Conservation (phyloP, 1,140 invertebrate species). For the Drosophila orena region DNA sequence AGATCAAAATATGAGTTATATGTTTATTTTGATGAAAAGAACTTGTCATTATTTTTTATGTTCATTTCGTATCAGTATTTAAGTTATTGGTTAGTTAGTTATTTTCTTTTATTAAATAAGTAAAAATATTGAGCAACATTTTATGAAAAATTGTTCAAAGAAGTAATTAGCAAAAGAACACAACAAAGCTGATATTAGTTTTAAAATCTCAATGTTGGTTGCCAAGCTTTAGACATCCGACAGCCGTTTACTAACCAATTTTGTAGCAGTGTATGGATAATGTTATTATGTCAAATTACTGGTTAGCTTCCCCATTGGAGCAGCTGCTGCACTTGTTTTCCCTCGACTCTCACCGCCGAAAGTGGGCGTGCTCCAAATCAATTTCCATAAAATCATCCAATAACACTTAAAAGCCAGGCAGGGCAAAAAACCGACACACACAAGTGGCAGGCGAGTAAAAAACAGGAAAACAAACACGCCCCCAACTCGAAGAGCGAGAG, state of each 20-base stretch:
- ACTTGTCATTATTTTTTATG: no score
- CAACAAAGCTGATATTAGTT: no score
- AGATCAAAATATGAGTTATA: no score
- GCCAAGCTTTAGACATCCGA: background rate
- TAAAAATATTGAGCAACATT: no score
- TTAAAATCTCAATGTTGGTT: background rate
- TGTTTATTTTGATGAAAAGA: no score
- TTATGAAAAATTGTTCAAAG: no score
- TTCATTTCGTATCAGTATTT: no score
- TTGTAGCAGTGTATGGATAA: constrained; percentile 37
- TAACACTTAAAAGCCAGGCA: constrained; percentile 68
- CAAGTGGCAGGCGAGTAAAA: constrained; percentile 52
- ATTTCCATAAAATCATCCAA: constrained; percentile 81
- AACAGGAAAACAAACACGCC: constrained; percentile 77
- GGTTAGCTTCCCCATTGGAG: constrained; percentile 35
- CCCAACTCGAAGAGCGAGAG: constrained; percentile 51
- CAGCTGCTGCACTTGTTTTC: constrained; percentile 63
- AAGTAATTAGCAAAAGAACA: no score
- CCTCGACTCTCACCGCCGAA: constrained; percentile 9
- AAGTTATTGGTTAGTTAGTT: no score
- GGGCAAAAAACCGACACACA: constrained; percentile 26
- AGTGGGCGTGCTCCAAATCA: constrained; percentile 73
- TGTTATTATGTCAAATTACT: constrained; percentile 56
- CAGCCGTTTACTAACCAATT: background rate
- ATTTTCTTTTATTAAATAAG: background rate